phyloP scores from a whole-genome alignment of 2,797 vertebrate species.

The Phalanger gymnotis region DNA sequence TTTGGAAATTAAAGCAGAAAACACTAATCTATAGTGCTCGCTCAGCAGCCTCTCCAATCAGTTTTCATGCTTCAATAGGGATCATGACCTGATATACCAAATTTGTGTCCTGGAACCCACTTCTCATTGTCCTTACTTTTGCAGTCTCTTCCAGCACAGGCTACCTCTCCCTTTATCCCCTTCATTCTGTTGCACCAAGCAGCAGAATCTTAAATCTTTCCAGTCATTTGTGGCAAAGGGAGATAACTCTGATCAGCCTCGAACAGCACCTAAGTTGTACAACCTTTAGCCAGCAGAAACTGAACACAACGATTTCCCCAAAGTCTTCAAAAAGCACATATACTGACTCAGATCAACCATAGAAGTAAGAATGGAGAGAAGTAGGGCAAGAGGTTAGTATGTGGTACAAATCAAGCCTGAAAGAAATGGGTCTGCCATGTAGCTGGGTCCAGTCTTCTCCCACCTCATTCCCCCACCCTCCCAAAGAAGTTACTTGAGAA shows the following conservation, averaged over 20 bases:
- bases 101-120: neutral
- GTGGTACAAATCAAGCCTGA: neutral
- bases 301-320: neutral
- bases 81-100: neutral
- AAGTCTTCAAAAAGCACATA: neutral
- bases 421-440: neutral
- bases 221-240: neutral
- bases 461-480: neutral
- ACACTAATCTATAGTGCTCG: neutral
- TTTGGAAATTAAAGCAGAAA: neutral
- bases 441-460: neutral
- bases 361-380: neutral
- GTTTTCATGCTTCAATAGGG: neutral
- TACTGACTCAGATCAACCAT: neutral
- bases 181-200: neutral
- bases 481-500: neutral
- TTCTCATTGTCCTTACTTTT: neutral
- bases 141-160: neutral
- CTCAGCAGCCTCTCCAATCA: neutral
- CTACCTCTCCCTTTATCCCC: neutral
- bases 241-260: neutral
- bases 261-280: neutral
- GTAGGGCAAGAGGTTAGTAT: neutral
- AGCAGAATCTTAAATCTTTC: neutral
- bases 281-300: neutral